Percentiles rank a stretch among this genome's conserved stretches.
Evolutionary conservation across 2,888 invertebrate genomes (phyloP).

Genomic region (Abrostola tripartita): DNA sequence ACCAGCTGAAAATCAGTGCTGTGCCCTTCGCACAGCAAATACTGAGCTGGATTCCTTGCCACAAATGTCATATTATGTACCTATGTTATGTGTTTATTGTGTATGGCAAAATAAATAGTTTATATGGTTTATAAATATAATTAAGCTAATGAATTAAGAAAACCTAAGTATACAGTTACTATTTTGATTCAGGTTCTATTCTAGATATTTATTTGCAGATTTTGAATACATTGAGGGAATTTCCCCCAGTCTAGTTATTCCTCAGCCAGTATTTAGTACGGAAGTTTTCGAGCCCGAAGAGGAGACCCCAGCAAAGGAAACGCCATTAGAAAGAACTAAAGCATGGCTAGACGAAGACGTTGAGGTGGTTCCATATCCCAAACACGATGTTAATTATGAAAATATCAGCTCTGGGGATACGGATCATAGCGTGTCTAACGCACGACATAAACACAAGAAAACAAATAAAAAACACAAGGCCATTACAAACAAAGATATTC

Average conservation of each 20-base stretch:
- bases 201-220: conserved; percentile 47
- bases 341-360: conserved; percentile 70
- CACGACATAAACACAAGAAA: conserved; percentile 56
- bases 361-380: conserved; percentile 55
- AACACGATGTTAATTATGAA: conserved; percentile 50
- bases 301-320: conserved; percentile 38
- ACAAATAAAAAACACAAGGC: conserved; percentile 50
- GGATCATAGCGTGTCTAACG: conserved; percentile 55
- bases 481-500: conserved; percentile 23
- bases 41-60: no score
- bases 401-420: conserved; percentile 60
- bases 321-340: conserved; percentile 65
- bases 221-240: conserved; percentile 53
- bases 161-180: neutral
- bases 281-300: conserved; percentile 23
- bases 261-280: conserved; percentile 34
- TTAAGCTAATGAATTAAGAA: no score
- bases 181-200: neutral
- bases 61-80: no score
- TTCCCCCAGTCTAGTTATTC: conserved; percentile 49
- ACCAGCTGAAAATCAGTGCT: no score
- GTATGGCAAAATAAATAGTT: no score
- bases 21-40: no score
- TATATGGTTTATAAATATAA: no score
- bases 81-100: no score